Conservation (phyloP, 2,797 vertebrate species). For the Poecilia wingei region DNA sequence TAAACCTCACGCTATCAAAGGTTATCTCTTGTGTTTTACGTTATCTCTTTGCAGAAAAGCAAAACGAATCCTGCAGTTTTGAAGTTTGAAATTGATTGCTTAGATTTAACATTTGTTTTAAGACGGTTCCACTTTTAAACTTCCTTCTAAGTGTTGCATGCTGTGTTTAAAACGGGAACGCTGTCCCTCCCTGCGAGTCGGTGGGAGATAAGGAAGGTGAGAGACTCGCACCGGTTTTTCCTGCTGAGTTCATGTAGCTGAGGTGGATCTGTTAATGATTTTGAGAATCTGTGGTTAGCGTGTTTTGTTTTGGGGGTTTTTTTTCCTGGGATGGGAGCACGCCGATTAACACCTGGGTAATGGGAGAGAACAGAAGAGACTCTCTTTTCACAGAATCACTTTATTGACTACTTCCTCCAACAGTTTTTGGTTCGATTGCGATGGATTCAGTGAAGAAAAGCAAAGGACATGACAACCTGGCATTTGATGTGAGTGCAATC, state of each 20-base stretch:
- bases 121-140: not conserved
- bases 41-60: not conserved
- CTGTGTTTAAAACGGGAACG: not conserved
- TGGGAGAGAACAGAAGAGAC: not conserved
- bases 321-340: not conserved
- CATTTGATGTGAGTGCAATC: conserved; percentile 81
- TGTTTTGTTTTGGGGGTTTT: not conserved
- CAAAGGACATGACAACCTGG: conserved; percentile 70
- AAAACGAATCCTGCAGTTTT: not conserved
- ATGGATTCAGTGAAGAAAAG: conserved; percentile 64
- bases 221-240: not conserved
- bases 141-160: not conserved
- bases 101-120: no score
- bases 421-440: not conserved
- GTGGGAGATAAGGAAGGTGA: not conserved
- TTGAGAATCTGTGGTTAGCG: not conserved
- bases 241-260: not conserved
- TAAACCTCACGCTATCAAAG: not conserved
- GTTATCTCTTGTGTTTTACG: not conserved
- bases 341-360: no score
- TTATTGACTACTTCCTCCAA: not conserved
- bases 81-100: no score
- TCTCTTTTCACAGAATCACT: not conserved
- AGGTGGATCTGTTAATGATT: not conserved
- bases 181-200: not conserved